Base-by-base conservation (phyloP, 2,888 invertebrate genomes). In the Limenitis camilla region DNA sequence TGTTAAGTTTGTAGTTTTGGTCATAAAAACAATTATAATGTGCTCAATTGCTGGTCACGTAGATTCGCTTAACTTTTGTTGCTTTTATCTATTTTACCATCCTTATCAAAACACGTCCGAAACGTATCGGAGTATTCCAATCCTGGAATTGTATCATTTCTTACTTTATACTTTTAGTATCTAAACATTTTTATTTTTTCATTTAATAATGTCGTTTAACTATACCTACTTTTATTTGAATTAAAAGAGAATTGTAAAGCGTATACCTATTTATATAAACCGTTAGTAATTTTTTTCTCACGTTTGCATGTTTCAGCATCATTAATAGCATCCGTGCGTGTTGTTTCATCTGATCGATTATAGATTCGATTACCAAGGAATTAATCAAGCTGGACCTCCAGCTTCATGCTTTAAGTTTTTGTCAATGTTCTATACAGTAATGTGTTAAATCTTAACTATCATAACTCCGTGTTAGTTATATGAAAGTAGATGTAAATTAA, bases 291-390 rank as follows among this genome's bases (percentile, higher is more conserved):
- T 54, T 52, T 36, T 54, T 56, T 49, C 35, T 56, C 50, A 52
- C 54, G 39, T 35, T 59, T 54, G 79, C 81, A 73, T 82, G 81
- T 67, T 63, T 56, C 53, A 55, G 59, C 59, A 64, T 66, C 65
- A 70, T 78, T 74, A 72, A 69, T 74, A 72, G 54, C 49, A 52
- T 66, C 64, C 68, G 68, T 69, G 69, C 59, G 45, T 45, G 45
- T 45, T 49, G 78, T 79, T 79, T 72, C 69, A 68, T 60, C 45
- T 66, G 75, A 81, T 80, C 71, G 67, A 67, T 58, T 62, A 33
- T 60, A 57, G 58, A 63, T 62, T 65, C 68, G 66, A 62, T 49
- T 58, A 61, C 60, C 64, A 61, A 53, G 56, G 65, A 56, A 19
- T 19, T 53, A 65, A 64, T 62, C 50, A 61, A 64, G 61, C 61